Percentiles rank a stretch among this genome's conserved stretches.
These are phyloP conservation scores for Clarias laeviceps DNA, from an alignment of 2,797 vertebrate genomes.

Conservation along the genomic window DNA sequence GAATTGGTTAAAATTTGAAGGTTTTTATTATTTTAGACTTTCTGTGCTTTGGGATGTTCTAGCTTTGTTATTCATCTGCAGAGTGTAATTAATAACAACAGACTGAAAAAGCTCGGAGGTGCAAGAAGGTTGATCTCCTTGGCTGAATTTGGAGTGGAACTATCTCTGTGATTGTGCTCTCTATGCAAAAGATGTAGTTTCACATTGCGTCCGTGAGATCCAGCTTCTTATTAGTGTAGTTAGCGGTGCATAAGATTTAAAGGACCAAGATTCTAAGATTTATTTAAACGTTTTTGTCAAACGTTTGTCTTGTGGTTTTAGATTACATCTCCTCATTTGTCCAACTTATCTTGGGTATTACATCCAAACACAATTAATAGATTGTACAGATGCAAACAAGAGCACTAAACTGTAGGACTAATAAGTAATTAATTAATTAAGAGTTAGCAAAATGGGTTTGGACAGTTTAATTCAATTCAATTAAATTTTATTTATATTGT, in stretches of 20 bases:
- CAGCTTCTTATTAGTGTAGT: not conserved
- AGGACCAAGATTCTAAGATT: not conserved
- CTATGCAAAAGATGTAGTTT: not conserved
- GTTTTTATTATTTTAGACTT: conserved; percentile 53
- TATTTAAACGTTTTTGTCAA: not conserved
- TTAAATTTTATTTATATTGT: no score
- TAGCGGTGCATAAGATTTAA: not conserved
- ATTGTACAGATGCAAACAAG: not conserved
- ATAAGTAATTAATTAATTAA: not conserved
- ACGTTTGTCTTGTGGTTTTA: no score
- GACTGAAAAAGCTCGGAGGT: conserved; percentile 58
- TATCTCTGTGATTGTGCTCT: conserved; percentile 11
- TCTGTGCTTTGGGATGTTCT: conserved; percentile 54
- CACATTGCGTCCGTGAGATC: not conserved
- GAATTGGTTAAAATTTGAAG: conserved; percentile 57
- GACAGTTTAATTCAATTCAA: no score
- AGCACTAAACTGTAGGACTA: not conserved
- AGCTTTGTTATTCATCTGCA: conserved; percentile 59
- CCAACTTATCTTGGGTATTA: not conserved
- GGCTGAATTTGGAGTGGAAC: conserved; percentile 37
- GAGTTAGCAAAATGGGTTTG: not conserved
- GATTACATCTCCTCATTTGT: not conserved
- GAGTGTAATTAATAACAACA: conserved; percentile 59
- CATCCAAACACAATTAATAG: not conserved
- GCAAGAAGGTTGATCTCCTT: conserved; percentile 52